A percentile compares a stretch with the other conserved stretches of the same genome.
phyloP scores from a whole-genome alignment of 2,888 invertebrate species.

The Calephelis perditalis region DNA sequence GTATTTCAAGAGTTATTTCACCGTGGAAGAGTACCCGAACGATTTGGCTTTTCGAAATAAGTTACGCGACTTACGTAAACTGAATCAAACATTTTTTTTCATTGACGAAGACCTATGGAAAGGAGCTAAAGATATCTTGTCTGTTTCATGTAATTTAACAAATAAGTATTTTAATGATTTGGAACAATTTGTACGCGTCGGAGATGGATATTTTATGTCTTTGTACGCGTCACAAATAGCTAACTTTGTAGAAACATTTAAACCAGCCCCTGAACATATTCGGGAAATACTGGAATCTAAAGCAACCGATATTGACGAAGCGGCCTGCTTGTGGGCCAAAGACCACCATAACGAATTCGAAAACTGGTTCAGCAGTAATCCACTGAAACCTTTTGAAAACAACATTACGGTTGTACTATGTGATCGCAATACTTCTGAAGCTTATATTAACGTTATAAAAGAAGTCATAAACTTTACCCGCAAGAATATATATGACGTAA shows the following conservation, averaged over 20 bases:
- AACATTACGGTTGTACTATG: slow-evolving; percentile 16
- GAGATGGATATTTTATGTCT: slow-evolving; percentile 22
- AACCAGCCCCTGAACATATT: slow-evolving; percentile 15
- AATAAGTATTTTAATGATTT: background rate
- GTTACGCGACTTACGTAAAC: slow-evolving; percentile 13
- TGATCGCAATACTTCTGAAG: slow-evolving; percentile 9
- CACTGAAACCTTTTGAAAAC: background rate
- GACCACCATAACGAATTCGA: slow-evolving; percentile 15
- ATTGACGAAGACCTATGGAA: slow-evolving; percentile 38
- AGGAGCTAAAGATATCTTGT: slow-evolving; percentile 19
- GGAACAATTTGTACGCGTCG: slow-evolving; percentile 18
- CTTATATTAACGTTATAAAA: background rate
- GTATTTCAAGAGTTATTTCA: background rate
- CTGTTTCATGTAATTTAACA: slow-evolving; percentile 15
- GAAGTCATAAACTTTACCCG: background rate
- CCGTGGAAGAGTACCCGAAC: background rate
- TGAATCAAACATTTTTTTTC: slow-evolving; percentile 33
- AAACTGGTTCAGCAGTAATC: slow-evolving; percentile 7
- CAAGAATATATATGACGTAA: background rate
- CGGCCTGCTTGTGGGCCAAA: slow-evolving; percentile 24
- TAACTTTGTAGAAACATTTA: slow-evolving; percentile 13
- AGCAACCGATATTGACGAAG: slow-evolving; percentile 1
- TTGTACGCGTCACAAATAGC: slow-evolving; percentile 22
- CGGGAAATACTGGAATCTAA: slow-evolving; percentile 21
- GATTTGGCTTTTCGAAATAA: slow-evolving; percentile 21